These are phyloP conservation scores for Linurgus olivaceus DNA, from an alignment of 2,797 vertebrate species.

Conservation along the genomic window DNA sequence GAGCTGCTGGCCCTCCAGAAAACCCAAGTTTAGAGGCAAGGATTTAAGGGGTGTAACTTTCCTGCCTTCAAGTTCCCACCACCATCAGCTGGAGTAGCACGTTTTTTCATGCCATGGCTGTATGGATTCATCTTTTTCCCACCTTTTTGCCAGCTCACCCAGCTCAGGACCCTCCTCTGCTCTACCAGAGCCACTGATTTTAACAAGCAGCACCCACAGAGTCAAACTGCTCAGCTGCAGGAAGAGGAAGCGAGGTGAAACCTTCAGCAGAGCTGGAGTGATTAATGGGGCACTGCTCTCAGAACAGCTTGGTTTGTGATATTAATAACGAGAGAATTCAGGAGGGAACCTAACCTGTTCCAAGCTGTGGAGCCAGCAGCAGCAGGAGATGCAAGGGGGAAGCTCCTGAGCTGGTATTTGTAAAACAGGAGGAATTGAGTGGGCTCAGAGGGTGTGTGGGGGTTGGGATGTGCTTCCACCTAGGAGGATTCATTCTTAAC, in stretches of 20 bases:
- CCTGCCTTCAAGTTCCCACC: not conserved
- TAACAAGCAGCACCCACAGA: not conserved
- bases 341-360: conserved; percentile 34
- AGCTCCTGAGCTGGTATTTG: not conserved
- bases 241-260: conserved; percentile 28
- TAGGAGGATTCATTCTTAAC: not conserved
- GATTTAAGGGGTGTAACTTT: not conserved
- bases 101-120: not conserved
- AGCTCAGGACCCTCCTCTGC: not conserved
- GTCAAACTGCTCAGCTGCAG: not conserved
- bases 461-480: not conserved
- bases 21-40: not conserved
- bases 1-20: not conserved
- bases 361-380: not conserved
- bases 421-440: not conserved
- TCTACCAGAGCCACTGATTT: not conserved
- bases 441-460: not conserved
- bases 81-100: not conserved
- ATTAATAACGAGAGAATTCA: conserved; percentile 60
- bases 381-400: not conserved
- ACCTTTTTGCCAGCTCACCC: not conserved
- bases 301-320: conserved; percentile 50
- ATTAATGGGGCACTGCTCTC: conserved; percentile 45
- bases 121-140: not conserved
- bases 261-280: conserved; percentile 35